Base-by-base conservation (phyloP, 2,888 invertebrate genomes). In the Scelioninae gen. 1 region DNA sequence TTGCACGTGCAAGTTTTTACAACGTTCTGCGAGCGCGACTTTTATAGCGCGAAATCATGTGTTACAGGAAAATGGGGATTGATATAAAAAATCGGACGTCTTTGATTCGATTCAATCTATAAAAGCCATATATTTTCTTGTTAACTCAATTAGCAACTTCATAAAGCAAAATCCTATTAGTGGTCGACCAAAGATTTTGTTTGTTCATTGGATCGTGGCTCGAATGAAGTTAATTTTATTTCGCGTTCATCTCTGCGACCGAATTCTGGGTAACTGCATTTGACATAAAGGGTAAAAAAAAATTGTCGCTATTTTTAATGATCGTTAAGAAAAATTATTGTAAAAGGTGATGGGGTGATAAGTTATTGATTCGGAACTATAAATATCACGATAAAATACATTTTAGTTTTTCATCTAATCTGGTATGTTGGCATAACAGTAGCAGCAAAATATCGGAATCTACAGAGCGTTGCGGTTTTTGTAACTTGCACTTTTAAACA, bases 41-140 rank as follows among this genome's bases (percentile, higher is more conserved):
- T 15, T 15, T 34, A n/a, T 11, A 10, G 43, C 6, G 55, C 32
- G 45, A 51, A 56, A 40, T 13, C n/a, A 7, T 23, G 43, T 69
- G n/a, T n/a, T n/a, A n/a, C n/a, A n/a, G n/a, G n/a, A n/a, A n/a
- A n/a, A n/a, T 9, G 34, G 6, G 9, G 34, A 7, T 34, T 34
- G 34, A 9, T 34, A 34, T 55, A 13, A 13, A 6, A 45, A 68
- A 45, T 68, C 40, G 16, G 10, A 31, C 40, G 34, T 15, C 43
- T 60, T 62, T 62, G 53, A 72, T 72, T 72, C 43, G 16, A 8
- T 56, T 32, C n/a, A 38, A 63, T 75, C 51, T 55, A 65, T 75
- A 75, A 55, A 75, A 75, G 75, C 75, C 75, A 34, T 75, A 75
- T 65, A 56, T 75, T 75, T 75, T 49, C 75, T 56, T 47, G 15